phyloP scores from a whole-genome alignment of 2,113 vertebrate species.

The Corapipo altera region DNA sequence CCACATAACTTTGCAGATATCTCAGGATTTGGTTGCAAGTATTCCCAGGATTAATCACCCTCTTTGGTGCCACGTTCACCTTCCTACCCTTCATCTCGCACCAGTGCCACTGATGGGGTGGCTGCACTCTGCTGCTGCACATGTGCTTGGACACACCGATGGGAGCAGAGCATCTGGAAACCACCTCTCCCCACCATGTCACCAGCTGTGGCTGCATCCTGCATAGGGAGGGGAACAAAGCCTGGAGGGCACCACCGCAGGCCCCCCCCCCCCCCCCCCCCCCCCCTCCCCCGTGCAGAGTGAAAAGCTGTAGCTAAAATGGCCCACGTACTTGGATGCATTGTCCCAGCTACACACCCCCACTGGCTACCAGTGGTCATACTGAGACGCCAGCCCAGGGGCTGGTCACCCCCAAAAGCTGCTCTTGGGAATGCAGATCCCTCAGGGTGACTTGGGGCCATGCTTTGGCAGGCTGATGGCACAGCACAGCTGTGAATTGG shows the following conservation, averaged over 20 bases:
- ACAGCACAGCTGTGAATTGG: background rate
- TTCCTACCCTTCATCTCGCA: fast-evolving
- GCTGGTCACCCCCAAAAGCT: background rate
- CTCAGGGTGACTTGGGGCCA: fast-evolving
- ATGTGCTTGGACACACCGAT: fast-evolving
- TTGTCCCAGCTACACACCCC: background rate
- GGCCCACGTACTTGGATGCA: background rate
- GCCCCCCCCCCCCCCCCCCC: no score
- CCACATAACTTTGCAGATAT: background rate
- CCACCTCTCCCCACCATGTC: fast-evolving
- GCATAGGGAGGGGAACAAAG: fast-evolving
- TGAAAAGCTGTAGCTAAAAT: background rate
- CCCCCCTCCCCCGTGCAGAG: no score
- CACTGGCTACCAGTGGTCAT: background rate
- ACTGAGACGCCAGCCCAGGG: background rate
- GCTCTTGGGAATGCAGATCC: background rate
- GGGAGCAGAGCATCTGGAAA: background rate
- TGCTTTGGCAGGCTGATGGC: background rate
- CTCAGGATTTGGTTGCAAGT: background rate
- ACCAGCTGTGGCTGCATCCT: fast-evolving
- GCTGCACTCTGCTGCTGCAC: fast-evolving
- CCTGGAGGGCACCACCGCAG: background rate
- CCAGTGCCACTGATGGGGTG: fast-evolving
- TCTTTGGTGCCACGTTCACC: background rate
- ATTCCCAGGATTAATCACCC: background rate